Evolutionary conservation across 2,113 vertebrate species (phyloP).

Genomic region (Tringa solitaria): DNA sequence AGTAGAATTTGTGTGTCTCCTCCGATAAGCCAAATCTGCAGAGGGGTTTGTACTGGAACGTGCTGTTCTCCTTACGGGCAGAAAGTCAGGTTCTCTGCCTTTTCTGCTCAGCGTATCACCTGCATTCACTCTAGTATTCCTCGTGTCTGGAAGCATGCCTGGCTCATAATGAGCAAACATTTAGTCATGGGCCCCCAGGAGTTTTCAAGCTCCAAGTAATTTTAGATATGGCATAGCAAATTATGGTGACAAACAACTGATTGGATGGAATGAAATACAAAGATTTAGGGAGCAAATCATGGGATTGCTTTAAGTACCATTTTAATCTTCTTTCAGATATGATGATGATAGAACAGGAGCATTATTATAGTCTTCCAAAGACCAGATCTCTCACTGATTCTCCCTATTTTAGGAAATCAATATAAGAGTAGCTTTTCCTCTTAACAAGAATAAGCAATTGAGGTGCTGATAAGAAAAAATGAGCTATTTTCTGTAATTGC

Average conservation of each 20-base stretch:
- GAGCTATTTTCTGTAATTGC: not conserved
- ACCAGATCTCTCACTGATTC: not conserved
- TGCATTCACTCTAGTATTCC: not conserved
- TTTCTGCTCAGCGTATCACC: not conserved
- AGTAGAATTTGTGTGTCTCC: fast-evolving
- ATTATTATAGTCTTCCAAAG: not conserved
- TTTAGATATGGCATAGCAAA: not conserved
- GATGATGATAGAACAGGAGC: not conserved
- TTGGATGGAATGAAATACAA: not conserved
- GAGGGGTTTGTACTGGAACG: not conserved
- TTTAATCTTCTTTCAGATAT: not conserved
- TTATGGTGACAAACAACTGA: not conserved
- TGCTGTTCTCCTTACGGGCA: not conserved
- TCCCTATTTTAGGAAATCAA: not conserved
- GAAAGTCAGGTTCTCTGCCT: not conserved
- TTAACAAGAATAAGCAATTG: not conserved
- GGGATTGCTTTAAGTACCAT: not conserved
- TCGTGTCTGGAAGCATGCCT: not conserved
- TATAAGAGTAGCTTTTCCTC: not conserved
- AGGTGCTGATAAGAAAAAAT: not conserved
- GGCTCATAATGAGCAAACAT: not conserved
- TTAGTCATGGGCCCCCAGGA: not conserved
- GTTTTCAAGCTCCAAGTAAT: not conserved
- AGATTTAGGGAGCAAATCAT: not conserved
- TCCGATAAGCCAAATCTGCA: not conserved